These are phyloP conservation scores for Drosophila carrolli DNA, from an alignment of 1,140 invertebrate genomes.

Conservation along the genomic window DNA sequence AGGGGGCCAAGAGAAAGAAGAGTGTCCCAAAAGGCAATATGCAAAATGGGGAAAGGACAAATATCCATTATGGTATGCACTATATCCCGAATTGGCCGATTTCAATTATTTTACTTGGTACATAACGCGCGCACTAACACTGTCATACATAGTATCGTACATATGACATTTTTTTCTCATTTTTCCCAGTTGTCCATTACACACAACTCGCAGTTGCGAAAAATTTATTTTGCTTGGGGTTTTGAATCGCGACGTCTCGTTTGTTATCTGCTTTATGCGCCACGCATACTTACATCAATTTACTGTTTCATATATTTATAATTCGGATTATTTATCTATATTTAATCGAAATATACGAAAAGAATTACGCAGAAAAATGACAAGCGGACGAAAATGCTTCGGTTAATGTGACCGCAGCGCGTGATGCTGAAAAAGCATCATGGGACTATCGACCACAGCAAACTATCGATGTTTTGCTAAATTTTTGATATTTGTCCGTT, in stretches of 20 bases:
- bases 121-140: constrained; percentile 65
- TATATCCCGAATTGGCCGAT: constrained; percentile 11
- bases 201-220: constrained; percentile 55
- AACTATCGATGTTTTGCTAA: not conserved
- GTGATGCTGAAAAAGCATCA: not conserved
- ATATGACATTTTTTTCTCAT: constrained; percentile 63
- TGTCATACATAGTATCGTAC: constrained; percentile 31
- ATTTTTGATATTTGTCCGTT: not conserved
- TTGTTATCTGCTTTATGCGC: constrained; percentile 27
- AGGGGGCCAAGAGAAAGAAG: constrained; percentile 39
- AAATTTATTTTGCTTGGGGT: constrained; percentile 2
- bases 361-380: constrained; percentile 67
- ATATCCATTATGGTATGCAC: constrained; percentile 40
- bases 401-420: constrained; percentile 9
- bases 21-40: constrained; percentile 61
- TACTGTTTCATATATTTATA: constrained; percentile 47
- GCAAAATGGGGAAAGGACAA: constrained; percentile 60
- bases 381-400: constrained; percentile 44
- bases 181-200: constrained; percentile 50
- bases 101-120: constrained; percentile 33
- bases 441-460: not conserved
- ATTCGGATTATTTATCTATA: constrained; percentile 48
- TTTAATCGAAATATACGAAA: constrained; percentile 42
- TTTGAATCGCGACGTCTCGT: constrained; percentile 1
- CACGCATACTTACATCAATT: constrained; percentile 61